A percentile compares a stretch with the other conserved stretches of the same genome.
phyloP scores from a whole-genome alignment of 2,113 vertebrate species.

The Prinia subflava region DNA sequence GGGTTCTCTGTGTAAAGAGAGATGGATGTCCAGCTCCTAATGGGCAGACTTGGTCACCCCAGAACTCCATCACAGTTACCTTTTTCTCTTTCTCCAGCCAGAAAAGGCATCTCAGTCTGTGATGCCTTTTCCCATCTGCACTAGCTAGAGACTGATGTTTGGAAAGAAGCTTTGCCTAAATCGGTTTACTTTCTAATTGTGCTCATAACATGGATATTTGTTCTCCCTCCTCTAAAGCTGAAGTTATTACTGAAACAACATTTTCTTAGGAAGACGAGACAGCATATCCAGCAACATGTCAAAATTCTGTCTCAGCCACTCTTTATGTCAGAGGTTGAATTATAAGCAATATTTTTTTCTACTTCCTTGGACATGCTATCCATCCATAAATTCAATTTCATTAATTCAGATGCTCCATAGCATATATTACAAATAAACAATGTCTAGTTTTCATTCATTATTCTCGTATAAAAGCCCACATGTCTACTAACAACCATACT shows the following conservation, averaged over 20 bases:
- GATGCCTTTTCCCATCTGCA: not conserved
- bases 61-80: not conserved
- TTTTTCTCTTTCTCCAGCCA: not conserved
- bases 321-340: not conserved
- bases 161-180: not conserved
- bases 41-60: not conserved
- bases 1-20: not conserved
- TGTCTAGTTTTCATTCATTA: not conserved
- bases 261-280: not conserved
- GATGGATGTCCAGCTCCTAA: conserved; percentile 1
- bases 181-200: not conserved
- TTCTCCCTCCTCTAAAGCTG: not conserved
- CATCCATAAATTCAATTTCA: not conserved
- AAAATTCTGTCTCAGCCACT: not conserved
- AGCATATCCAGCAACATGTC: not conserved
- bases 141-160: not conserved
- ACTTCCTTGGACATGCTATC: not conserved
- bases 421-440: not conserved
- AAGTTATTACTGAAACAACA: not conserved
- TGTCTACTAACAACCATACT: not conserved
- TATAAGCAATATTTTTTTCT: not conserved
- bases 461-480: not conserved
- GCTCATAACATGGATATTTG: not conserved
- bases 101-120: not conserved
- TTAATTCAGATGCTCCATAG: not conserved